Evolutionary conservation across 2,113 vertebrate genomes (phyloP).

Genomic region (Stegastes partitus): DNA sequence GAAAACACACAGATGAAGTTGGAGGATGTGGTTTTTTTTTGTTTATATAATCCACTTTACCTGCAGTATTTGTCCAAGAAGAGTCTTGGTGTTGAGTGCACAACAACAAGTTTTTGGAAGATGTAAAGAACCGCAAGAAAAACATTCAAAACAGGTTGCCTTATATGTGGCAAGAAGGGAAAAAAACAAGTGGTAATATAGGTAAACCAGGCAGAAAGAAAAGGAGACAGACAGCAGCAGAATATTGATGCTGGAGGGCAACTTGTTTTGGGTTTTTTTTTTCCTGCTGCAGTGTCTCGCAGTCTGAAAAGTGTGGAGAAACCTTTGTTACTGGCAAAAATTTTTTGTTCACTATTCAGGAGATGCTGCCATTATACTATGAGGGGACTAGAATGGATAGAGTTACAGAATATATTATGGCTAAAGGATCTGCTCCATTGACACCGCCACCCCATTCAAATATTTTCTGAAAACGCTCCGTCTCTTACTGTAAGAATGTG

Average conservation of each 20-base stretch:
- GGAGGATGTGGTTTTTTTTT: conserved; percentile 15
- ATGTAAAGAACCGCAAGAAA: neutral
- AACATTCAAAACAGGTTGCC: neutral
- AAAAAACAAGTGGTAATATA: neutral
- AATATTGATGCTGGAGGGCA: conserved; percentile 46
- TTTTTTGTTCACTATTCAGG: conserved; percentile 37
- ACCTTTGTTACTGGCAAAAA: conserved; percentile 33
- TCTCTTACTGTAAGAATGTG: conserved; percentile 55
- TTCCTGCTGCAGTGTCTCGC: conserved; percentile 19
- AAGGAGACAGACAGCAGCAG: conserved; percentile 6
- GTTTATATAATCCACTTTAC: neutral
- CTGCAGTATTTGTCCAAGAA: neutral
- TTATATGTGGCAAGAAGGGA: neutral
- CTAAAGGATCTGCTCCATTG: conserved; percentile 66
- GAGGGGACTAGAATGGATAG: conserved; percentile 46
- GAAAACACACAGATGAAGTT: conserved; percentile 3
- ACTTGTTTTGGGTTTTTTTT: neutral
- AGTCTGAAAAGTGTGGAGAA: conserved; percentile 35
- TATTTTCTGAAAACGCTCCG: conserved; percentile 50
- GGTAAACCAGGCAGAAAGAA: conserved; percentile 28
- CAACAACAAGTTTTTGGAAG: neutral
- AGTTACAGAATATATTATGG: conserved; percentile 56
- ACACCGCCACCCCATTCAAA: conserved; percentile 63
- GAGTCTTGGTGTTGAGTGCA: neutral
- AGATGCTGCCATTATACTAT: conserved; percentile 43